These are phyloP conservation scores for Brachionus plicatilis DNA, from an alignment of 1,140 invertebrate species.

Conservation along the genomic window DNA sequence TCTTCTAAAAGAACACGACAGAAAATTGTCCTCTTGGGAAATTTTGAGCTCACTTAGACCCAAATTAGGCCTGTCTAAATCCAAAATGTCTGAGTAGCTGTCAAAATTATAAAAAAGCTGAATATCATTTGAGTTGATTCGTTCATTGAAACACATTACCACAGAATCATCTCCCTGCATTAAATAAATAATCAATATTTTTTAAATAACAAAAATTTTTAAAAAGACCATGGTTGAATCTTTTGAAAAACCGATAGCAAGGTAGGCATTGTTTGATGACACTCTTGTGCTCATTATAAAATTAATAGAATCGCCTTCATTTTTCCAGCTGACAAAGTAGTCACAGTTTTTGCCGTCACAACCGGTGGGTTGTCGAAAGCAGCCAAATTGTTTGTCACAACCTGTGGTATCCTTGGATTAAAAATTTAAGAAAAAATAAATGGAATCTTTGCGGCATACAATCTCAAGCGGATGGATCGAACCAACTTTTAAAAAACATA, in stretches of 20 bases:
- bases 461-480: background rate
- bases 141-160: background rate
- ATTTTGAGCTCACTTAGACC: background rate
- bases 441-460: background rate
- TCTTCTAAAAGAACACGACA: slow-evolving; percentile 4
- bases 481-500: background rate
- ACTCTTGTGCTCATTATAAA: background rate
- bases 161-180: background rate
- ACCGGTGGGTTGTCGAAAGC: background rate
- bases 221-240: background rate
- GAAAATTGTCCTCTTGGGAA: background rate
- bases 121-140: background rate
- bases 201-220: background rate
- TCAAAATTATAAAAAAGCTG: background rate
- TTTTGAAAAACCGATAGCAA: slow-evolving; percentile 6
- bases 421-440: background rate
- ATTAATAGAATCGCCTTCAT: background rate
- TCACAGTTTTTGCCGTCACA: background rate
- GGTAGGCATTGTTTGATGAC: background rate
- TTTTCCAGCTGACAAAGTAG: background rate
- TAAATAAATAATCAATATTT: background rate
- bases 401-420: background rate
- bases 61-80: background rate
- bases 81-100: background rate
- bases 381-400: background rate